Percentiles rank a stretch among this genome's conserved stretches.
phyloP scores from a whole-genome alignment of 2,113 vertebrate species.

The Pyxicephalus adspersus region DNA sequence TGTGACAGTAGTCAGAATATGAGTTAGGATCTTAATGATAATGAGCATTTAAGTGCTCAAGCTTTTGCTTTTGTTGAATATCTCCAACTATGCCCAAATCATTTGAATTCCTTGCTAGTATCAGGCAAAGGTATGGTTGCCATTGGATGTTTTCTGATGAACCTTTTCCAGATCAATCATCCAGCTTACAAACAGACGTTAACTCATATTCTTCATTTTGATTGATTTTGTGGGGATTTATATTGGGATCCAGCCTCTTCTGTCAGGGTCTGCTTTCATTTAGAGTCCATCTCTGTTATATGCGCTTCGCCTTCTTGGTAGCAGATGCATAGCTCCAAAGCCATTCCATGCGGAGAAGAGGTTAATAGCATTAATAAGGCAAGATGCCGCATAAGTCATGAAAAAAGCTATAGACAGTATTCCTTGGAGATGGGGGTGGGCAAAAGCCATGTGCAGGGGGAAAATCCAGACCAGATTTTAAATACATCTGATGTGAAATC shows the following conservation, averaged over 20 bases:
- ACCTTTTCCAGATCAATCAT: not conserved
- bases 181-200: not conserved
- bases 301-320: not conserved
- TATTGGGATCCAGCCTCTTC: not conserved
- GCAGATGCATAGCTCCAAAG: not conserved
- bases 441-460: constrained; percentile 33
- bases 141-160: not conserved
- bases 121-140: too few species aligned
- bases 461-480: constrained; percentile 53
- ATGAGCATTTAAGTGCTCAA: too few species aligned
- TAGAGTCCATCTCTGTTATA: not conserved
- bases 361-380: constrained; percentile 20
- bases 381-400: constrained; percentile 31
- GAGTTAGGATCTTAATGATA: too few species aligned
- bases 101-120: too few species aligned
- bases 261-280: not conserved
- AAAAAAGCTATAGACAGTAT: constrained; percentile 16
- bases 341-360: not conserved
- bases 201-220: not conserved
- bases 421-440: constrained; percentile 32
- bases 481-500: constrained; percentile 53
- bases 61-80: too few species aligned
- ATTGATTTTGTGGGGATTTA: not conserved
- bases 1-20: too few species aligned
- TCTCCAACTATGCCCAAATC: too few species aligned